A percentile compares a stretch with the other conserved stretches of the same genome.
Evolutionary conservation across 2,888 invertebrate species (phyloP).

Genomic region (Muschampia staudingeri): DNA sequence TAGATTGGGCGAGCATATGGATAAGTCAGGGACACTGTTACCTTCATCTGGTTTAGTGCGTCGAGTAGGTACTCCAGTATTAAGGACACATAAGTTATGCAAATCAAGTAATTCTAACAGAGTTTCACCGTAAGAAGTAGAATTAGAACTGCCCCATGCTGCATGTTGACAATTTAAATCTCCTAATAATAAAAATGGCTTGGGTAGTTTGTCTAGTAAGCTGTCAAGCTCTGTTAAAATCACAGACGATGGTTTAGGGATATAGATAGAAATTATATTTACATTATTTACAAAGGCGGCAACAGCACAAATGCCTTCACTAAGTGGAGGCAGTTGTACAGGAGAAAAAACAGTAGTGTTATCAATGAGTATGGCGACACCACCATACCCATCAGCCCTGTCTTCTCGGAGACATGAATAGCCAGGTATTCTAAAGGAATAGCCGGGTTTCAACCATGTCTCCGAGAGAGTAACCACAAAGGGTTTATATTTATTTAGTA

Average conservation of each 20-base stretch:
- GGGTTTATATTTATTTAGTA: conserved; percentile 11
- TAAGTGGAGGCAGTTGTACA: not conserved
- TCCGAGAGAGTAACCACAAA: conserved; percentile 13
- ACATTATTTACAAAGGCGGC: not conserved
- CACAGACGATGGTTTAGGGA: not conserved
- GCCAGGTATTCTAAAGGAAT: not conserved
- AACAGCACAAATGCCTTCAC: not conserved
- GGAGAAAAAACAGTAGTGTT: not conserved
- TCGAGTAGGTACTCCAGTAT: not conserved
- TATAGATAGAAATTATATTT: conserved; percentile 2
- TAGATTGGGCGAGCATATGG: conserved; percentile 12
- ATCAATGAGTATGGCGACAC: conserved; percentile 15
- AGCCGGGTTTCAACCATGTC: conserved; percentile 8
- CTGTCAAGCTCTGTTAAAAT: not conserved
- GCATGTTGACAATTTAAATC: conserved; percentile 5
- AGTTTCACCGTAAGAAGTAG: not conserved
- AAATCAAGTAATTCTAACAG: not conserved
- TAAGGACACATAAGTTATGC: not conserved
- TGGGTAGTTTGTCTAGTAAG: not conserved
- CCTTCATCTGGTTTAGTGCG: conserved; percentile 4
- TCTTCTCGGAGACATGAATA: conserved; percentile 19
- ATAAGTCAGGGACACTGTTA: not conserved
- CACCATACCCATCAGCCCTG: conserved; percentile 20
- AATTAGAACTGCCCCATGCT: not conserved
- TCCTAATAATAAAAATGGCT: not conserved